These are phyloP conservation scores for Galaxea fascicularis DNA, from an alignment of 92 coral and sea anemone genomes.

Conservation along the genomic window DNA sequence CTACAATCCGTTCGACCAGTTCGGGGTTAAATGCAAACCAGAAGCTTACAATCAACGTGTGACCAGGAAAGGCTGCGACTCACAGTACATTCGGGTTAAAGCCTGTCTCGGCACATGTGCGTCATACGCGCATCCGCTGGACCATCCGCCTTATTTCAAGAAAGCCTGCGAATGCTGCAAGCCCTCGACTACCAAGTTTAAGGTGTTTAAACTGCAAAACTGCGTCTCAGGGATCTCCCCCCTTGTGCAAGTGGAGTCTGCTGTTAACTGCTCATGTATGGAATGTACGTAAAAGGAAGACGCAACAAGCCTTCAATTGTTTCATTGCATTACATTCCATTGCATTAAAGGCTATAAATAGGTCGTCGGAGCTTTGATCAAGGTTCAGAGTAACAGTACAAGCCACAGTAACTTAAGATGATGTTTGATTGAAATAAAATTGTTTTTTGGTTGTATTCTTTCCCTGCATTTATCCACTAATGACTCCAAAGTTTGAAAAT, in stretches of 20 bases:
- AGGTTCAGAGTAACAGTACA: too few species aligned
- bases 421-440: too few species aligned
- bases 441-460: too few species aligned
- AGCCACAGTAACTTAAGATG: too few species aligned
- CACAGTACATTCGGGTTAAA: constrained; percentile 57
- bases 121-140: constrained; percentile 68
- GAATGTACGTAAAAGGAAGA: background rate
- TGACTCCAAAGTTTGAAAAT: too few species aligned
- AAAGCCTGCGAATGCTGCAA: constrained; percentile 75
- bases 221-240: constrained; percentile 72
- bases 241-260: constrained; percentile 62
- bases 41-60: constrained; percentile 57
- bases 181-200: constrained; percentile 58
- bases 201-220: constrained; percentile 52
- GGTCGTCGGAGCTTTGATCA: background rate
- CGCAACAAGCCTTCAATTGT: background rate
- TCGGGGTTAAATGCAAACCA: constrained; percentile 78
- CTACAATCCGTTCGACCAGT: constrained; percentile 63
- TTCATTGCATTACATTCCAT: background rate
- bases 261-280: constrained; percentile 56
- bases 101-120: constrained; percentile 91
- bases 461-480: too few species aligned
- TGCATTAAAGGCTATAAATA: background rate
- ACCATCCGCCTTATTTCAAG: constrained; percentile 66
- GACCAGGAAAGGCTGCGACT: constrained; percentile 67